A percentile compares a stretch with the other conserved stretches of the same genome.
These are phyloP conservation scores for Paratilapia polleni DNA, from an alignment of 2,113 vertebrate species.

Conservation along the genomic window DNA sequence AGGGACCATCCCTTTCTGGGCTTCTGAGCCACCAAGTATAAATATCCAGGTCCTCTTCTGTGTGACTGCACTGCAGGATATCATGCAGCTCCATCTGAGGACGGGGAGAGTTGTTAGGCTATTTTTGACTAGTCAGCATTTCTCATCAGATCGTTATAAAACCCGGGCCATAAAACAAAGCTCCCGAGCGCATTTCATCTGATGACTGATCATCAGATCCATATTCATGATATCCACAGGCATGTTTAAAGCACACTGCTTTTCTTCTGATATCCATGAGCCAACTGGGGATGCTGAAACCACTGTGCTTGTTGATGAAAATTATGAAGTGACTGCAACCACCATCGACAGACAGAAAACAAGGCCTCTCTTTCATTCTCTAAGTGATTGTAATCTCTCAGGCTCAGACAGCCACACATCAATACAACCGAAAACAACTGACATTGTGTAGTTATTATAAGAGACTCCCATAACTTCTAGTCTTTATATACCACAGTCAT, in stretches of 20 bases:
- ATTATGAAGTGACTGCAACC: slow-evolving; percentile 41
- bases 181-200: slow-evolving; percentile 26
- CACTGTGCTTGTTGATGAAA: slow-evolving; percentile 32
- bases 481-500: neutral
- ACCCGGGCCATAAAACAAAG: slow-evolving; percentile 32
- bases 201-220: slow-evolving; percentile 48
- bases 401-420: slow-evolving; percentile 19
- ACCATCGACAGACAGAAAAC: slow-evolving; percentile 47
- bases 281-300: slow-evolving; percentile 2
- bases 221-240: slow-evolving; percentile 50
- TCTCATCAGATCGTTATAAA: slow-evolving; percentile 31
- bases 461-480: neutral
- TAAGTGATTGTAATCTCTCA: slow-evolving; percentile 25
- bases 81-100: slow-evolving; percentile 42
- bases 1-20: neutral
- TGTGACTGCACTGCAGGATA: slow-evolving; percentile 60
- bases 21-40: slow-evolving; percentile 12
- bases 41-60: slow-evolving; percentile 25
- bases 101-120: slow-evolving; percentile 28
- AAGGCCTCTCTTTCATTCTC: slow-evolving; percentile 53
- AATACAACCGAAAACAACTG: slow-evolving; percentile 12
- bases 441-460: neutral
- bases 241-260: slow-evolving; percentile 39
- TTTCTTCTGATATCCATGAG: slow-evolving; percentile 51
- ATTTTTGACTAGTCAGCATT: slow-evolving; percentile 58